phyloP scores from a whole-genome alignment of 2,888 invertebrate genomes.

The Ectemnius lituratus region DNA sequence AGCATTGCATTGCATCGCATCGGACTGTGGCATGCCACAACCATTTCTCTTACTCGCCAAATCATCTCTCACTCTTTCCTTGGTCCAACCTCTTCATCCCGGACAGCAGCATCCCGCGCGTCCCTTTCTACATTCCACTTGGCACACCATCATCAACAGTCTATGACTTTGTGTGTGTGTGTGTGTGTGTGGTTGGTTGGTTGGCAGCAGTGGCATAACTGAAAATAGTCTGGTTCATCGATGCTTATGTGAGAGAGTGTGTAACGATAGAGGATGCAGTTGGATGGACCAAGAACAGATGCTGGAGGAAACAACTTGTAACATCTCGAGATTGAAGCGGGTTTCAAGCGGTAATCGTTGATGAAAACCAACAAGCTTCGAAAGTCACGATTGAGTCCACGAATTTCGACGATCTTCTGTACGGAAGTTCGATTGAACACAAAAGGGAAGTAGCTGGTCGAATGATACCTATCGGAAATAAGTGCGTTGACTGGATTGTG shows the following conservation, averaged over 20 bases:
- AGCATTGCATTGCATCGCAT: too few relatives aligned
- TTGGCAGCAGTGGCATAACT: slow-evolving; percentile 43
- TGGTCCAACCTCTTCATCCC: background rate
- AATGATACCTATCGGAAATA: too few relatives aligned
- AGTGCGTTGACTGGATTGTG: too few relatives aligned
- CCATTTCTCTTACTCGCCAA: slow-evolving; percentile 5
- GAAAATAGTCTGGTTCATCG: slow-evolving; percentile 68
- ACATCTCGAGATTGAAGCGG: background rate
- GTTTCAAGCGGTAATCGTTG: too few relatives aligned
- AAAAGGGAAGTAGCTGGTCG: too few relatives aligned
- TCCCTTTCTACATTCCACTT: slow-evolving; percentile 33
- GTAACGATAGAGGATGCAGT: background rate
- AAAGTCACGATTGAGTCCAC: too few relatives aligned
- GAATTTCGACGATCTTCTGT: too few relatives aligned
- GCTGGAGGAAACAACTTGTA: background rate
- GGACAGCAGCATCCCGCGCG: too few relatives aligned
- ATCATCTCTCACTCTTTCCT: slow-evolving; percentile 7
- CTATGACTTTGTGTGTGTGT: slow-evolving; percentile 7
- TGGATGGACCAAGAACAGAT: background rate
- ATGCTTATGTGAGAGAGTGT: slow-evolving; percentile 54
- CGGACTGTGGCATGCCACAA: too few relatives aligned
- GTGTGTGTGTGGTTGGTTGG: background rate
- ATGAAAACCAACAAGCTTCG: too few relatives aligned
- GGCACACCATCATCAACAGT: slow-evolving; percentile 38
- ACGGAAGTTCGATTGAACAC: too few relatives aligned